Evolutionary conservation across 1,140 invertebrate species (phyloP).

Genomic region (Cephus cinctus): DNA sequence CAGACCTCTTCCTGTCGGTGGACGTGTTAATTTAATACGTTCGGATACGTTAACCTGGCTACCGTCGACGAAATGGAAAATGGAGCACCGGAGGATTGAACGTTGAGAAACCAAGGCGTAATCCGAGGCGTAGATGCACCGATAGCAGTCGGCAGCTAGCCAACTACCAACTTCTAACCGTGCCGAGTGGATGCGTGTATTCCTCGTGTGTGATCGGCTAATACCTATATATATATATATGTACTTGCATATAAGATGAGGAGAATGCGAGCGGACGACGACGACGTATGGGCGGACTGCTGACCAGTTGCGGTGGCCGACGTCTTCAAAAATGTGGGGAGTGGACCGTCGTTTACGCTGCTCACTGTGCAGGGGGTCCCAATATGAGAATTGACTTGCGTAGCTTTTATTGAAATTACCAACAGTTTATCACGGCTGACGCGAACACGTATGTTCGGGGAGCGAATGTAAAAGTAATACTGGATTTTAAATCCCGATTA

Average conservation of each 20-base stretch:
- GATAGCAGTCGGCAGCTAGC: constrained; percentile 26
- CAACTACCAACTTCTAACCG: constrained; percentile 21
- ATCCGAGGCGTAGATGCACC: constrained; percentile 42
- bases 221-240: constrained; percentile 1
- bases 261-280: constrained; percentile 34
- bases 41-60: constrained; percentile 9
- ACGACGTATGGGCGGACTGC: constrained; percentile 39
- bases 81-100: constrained; percentile 19
- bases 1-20: constrained; percentile 21
- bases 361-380: constrained; percentile 17
- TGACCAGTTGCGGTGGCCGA: constrained; percentile 28
- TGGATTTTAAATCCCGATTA: neutral
- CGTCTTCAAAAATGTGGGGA: constrained; percentile 48
- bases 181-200: constrained; percentile 17
- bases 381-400: constrained; percentile 7
- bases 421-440: constrained; percentile 11
- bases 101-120: constrained; percentile 35
- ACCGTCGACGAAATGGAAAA: constrained; percentile 17
- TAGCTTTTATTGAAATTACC: neutral
- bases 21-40: constrained; percentile 30
- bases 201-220: constrained; percentile 22
- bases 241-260: constrained; percentile 10
- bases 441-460: constrained; percentile 20
- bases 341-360: constrained; percentile 30
- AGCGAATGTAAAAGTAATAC: constrained; percentile 17